phyloP scores from a whole-genome alignment of 2,888 invertebrate species.

The Limnephilus auricula region DNA sequence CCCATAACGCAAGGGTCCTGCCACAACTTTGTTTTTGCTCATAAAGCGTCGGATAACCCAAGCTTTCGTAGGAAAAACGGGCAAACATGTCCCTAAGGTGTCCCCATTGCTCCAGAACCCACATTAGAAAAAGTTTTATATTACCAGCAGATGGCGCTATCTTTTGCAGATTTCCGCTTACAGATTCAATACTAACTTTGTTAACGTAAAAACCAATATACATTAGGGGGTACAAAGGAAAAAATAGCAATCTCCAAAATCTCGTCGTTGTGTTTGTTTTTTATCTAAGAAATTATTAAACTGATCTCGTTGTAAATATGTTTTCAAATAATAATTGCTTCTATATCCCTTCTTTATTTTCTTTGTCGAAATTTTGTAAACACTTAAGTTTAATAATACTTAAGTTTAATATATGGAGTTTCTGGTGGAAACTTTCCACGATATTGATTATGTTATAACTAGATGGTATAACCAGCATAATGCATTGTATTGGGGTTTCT shows the following conservation, averaged over 20 bases:
- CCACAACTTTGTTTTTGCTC: constrained; percentile 21
- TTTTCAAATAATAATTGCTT: no score
- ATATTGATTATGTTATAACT: no score
- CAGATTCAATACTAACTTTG: constrained; percentile 31
- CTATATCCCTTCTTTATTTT: no score
- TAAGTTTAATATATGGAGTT: no score
- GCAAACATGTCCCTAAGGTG: background rate
- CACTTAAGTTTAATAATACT: no score
- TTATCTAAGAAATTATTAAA: no score
- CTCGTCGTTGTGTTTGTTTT: background rate
- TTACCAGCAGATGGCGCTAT: constrained; percentile 30
- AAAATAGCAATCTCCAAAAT: background rate
- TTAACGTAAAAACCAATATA: constrained; percentile 12
- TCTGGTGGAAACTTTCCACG: no score
- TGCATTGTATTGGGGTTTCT: no score
- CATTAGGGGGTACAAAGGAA: background rate
- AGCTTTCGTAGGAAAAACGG: constrained; percentile 10
- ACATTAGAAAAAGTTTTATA: constrained; percentile 23
- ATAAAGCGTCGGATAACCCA: constrained; percentile 8
- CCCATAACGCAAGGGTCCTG: background rate
- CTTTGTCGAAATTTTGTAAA: no score
- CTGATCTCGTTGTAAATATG: no score
- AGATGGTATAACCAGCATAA: no score
- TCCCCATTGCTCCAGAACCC: background rate
- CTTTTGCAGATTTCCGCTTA: constrained; percentile 13